Base-by-base conservation (phyloP, 2,797 vertebrate species). In the Knipowitschia caucasica region DNA sequence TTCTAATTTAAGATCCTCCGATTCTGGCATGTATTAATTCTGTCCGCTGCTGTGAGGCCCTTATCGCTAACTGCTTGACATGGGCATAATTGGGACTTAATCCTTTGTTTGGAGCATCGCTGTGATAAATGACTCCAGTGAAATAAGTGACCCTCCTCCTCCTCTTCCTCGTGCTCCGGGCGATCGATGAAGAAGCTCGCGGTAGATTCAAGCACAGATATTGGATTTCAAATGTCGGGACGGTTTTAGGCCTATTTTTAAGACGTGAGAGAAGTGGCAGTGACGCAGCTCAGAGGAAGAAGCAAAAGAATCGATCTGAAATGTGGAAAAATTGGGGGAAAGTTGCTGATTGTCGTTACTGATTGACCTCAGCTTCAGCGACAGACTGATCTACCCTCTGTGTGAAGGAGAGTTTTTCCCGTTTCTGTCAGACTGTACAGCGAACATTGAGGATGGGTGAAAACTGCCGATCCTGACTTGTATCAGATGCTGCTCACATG, bases 41-140 rank as follows among this genome's bases (percentile, higher is more conserved):
- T 46, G 56, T 6, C 47, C 36, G 50, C 59, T 9, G 33, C 42
- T 64, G 71, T 59, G 67, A 56, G 9, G 33, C 46, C 20, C 67
- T 64, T 72, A 71, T 83, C 71, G 56, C 73, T 69, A 66, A 71
- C 35, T 11, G 59, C 49, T 58, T 42, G 55, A 82, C 76, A 73
- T 60, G 64, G 50, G 55, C 36, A 62, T 76, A 78, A 86, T 76
- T 74, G 57, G 66, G 67, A 74, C 64, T 59, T 73, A 73, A 80
- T 83, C 73, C 68, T 61, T 60, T 54, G 60, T 66, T 76, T 72
- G 60, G 40, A 14, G 34, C 8, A 59, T 75, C 69, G 66, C 72
- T 20, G 60, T 71, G 71, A 83, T 72, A 67, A 79, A 82, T 64
- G 67, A 66, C 64, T 78, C 47, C 52, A 67, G 62, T 64, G 53